These are phyloP conservation scores for Sebastes hopkinsi DNA, from an alignment of 2,797 vertebrate species.

Conservation along the genomic window DNA sequence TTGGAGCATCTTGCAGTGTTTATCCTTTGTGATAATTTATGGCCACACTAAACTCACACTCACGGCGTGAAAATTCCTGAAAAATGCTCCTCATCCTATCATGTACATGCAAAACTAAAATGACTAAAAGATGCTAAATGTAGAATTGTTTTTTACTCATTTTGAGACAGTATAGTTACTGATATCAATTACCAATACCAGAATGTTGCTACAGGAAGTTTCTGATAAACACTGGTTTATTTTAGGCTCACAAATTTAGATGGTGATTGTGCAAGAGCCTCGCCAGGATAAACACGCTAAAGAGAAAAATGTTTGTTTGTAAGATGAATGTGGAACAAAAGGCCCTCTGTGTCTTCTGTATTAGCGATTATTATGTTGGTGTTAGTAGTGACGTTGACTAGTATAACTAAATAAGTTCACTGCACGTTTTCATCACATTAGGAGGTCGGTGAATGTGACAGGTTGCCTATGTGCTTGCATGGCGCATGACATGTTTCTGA, in stretches of 20 bases:
- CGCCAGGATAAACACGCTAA: background rate
- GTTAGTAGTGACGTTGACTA: no score
- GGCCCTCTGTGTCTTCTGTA: background rate
- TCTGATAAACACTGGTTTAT: background rate
- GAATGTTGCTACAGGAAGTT: background rate
- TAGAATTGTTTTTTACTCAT: background rate
- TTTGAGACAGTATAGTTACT: background rate
- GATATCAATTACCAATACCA: background rate
- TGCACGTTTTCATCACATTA: background rate
- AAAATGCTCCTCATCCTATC: background rate
- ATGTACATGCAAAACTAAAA: background rate
- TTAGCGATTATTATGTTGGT: background rate
- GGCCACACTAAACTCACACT: background rate
- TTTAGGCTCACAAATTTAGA: background rate
- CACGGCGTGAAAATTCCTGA: background rate
- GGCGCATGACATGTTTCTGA: background rate
- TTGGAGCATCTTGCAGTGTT: conserved; percentile 46
- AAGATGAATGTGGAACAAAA: background rate
- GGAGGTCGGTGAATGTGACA: background rate
- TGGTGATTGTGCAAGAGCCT: background rate
- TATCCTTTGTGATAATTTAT: conserved; percentile 31
- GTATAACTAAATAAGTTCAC: background rate
- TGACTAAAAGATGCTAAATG: background rate
- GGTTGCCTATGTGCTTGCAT: background rate
- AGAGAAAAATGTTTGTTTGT: background rate